phyloP scores from a whole-genome alignment of 2,113 vertebrate species.

The Catharus fuscescens region DNA sequence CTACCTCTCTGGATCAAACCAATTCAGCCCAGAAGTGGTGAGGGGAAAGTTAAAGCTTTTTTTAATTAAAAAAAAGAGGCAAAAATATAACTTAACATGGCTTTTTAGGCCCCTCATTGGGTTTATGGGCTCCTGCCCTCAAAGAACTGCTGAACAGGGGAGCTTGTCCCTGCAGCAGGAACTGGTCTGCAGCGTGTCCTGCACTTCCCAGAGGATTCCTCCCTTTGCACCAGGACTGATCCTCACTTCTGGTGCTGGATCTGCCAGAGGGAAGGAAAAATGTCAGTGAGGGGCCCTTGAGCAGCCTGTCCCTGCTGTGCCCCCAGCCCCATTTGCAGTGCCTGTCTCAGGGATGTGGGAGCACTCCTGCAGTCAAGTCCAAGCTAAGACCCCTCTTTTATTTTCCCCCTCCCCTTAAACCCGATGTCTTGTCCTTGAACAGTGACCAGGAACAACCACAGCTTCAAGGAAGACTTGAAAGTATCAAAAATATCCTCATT shows the following conservation, averaged over 20 bases:
- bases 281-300: accelerated
- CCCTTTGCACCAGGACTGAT: not conserved
- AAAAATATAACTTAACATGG: constrained; percentile 59
- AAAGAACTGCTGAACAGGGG: constrained; percentile 1
- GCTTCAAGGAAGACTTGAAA: not conserved
- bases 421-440: not conserved
- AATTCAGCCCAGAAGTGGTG: constrained; percentile 68
- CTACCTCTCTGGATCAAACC: constrained; percentile 75
- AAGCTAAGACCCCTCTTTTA: not conserved
- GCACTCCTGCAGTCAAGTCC: not conserved
- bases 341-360: accelerated
- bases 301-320: not conserved
- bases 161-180: not conserved
- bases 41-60: constrained; percentile 72
- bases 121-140: constrained; percentile 31
- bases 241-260: not conserved
- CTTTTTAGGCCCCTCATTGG: constrained; percentile 35
- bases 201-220: not conserved
- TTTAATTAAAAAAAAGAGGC: constrained; percentile 48
- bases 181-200: not conserved
- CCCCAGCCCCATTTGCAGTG: accelerated
- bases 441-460: not conserved
- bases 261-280: not conserved
- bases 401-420: not conserved
- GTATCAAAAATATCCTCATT: not conserved